These are phyloP conservation scores for Coccyzus lansbergi DNA, from an alignment of 2,797 vertebrate species.

Conservation along the genomic window DNA sequence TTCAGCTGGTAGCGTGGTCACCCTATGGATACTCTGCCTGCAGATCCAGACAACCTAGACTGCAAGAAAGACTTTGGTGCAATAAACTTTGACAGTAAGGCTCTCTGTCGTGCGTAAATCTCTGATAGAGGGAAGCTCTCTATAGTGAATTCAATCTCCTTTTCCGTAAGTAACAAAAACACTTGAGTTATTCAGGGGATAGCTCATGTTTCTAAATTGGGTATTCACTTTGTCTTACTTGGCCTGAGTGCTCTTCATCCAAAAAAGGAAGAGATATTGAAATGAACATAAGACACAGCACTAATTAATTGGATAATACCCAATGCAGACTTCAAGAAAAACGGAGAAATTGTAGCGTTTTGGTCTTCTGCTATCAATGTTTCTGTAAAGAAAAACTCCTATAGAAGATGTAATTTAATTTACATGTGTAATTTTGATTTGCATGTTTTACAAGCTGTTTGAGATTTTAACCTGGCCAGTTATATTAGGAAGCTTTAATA, in stretches of 20 bases:
- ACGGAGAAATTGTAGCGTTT: background rate
- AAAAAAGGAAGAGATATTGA: constrained; percentile 54
- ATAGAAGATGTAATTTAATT: background rate
- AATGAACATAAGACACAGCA: background rate
- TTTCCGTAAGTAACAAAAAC: background rate
- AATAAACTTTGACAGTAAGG: background rate
- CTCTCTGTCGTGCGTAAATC: background rate
- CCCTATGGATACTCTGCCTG: background rate
- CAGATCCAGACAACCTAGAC: background rate
- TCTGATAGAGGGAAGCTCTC: accelerated
- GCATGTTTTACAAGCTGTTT: background rate
- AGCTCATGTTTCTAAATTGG: constrained; percentile 67
- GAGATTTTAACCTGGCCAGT: background rate
- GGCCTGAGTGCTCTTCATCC: constrained; percentile 27
- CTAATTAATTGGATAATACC: background rate
- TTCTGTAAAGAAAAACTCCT: background rate
- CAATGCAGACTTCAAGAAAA: background rate
- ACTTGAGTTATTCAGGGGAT: constrained; percentile 5
- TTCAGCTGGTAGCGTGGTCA: background rate
- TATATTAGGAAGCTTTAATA: background rate
- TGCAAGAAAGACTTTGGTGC: background rate
- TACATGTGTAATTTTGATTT: background rate
- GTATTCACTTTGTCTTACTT: constrained; percentile 33
- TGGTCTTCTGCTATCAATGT: background rate
- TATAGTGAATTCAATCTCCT: background rate